Evolutionary conservation across 2,113 vertebrate species (phyloP), one percentile per base, ranked within the genome.

Genomic region (Falcunculus frontatus): DNA sequence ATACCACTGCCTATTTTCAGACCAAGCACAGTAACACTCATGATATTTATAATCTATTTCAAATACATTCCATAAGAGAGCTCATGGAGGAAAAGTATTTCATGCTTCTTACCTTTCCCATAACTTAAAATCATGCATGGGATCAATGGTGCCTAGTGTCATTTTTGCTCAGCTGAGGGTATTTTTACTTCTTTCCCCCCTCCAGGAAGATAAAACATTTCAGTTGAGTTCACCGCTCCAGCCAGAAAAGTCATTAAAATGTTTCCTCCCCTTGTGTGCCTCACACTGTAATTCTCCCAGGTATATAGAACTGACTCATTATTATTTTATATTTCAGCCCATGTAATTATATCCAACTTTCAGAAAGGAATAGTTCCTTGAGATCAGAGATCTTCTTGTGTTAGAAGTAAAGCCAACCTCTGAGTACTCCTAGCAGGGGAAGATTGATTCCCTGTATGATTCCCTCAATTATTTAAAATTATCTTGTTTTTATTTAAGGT

Each of bases 381-480:
- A 97, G 85, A 93, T 93, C 83, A 95, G 90, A 96, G 88, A 89
- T 89, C 72, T 90, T 60, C 47, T 69, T 90, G 65, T 90, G 60
- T 94, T 92, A 96, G 96, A 95, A 96, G 79, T 89, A n/a, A 89
- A 95, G 68, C 68, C 88, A 96, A 42, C 52, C 83, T 88, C 90
- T 76, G 90, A 90, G 82, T 84, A 94, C 56, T 95, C 76, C 88
- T 93, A 52, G 90, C 83, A 87, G 90, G 88, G 60, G 64, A 92
- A 97, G 91, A 95, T 95, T 95, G 93, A 96, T 95, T 96, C 95
- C 80, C 84, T 26, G 47, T 89, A 92, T 82, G 87, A 95, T 95
- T 82, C 87, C 77, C 93, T 95, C 81, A 92, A 91, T 95, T 96
- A 96, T 95, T 97, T 92, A 95, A 97, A 97, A 84, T 91, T 22